Evolutionary conservation across 1,140 invertebrate genomes (phyloP), one percentile per base, ranked within the genome.

Genomic region (Pseudachorutes palmiensis): DNA sequence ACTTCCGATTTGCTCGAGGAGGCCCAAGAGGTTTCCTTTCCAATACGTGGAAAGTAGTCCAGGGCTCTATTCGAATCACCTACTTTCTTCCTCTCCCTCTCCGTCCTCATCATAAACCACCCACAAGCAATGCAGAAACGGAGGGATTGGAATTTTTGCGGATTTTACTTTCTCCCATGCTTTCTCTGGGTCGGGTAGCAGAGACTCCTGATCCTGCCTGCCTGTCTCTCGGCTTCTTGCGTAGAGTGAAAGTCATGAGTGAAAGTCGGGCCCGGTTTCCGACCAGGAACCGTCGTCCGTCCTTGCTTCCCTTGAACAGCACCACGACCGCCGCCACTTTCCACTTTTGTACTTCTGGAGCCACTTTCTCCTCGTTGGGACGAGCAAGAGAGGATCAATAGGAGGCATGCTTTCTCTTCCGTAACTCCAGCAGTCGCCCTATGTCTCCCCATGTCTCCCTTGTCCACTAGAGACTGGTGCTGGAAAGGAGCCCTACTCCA

Each of bases 1-100:
- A n/a, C 12, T 26, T 57, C 12, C 51, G 12, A 14, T 57, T 26
- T 22, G 3, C 51, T 57, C 3, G 51, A 57, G 26, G 51, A 57
- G 26, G 51, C 51, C 51, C 51, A 45, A 45, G 36, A 45, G 36
- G 36, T 45, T 45, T 45, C 36, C 36, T 45, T 45, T 19, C 36
- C 36, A 45, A 45, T 19, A 45, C 36, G 9, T 45, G 19, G 36
- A 45, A 45, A 45, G 36, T 45, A 45, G 36, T 45, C 36, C 36
- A 45, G 36, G 36, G 36, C 36, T 45, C 19, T 45, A 45, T 9
- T 19, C 9, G 36, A 45, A 45, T 45, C 36, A 45, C 36, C 36
- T 45, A 45, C 36, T 45, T 45, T 45, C 36, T 19, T 45, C 36
- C 9, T 19, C 36, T 45, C 19, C 36, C 36, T 45, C 19, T 19